A percentile compares a stretch with the other conserved stretches of the same genome.
Conservation (phyloP, 2,888 invertebrate genomes). For the Girardia tigrina region DNA sequence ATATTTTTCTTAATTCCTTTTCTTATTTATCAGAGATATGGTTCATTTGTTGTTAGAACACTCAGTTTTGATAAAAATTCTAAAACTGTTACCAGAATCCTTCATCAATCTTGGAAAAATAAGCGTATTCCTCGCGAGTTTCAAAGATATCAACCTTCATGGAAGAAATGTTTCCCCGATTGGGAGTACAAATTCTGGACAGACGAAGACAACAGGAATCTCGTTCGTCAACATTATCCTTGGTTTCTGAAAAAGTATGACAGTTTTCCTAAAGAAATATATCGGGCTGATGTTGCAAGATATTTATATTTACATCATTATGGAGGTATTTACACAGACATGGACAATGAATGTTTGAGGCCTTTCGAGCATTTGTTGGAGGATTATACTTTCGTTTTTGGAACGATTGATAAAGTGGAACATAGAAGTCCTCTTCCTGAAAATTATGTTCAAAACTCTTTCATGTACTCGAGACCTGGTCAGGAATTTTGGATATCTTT, state of each 20-base stretch:
- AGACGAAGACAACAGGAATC: conserved; percentile 42
- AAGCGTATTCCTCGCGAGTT: not conserved
- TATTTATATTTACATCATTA: conserved; percentile 29
- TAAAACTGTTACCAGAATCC: not conserved
- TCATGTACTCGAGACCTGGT: too few species aligned
- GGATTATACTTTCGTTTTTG: too few species aligned
- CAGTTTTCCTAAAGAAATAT: conserved; percentile 41
- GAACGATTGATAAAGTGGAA: too few species aligned
- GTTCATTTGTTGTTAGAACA: too few species aligned
- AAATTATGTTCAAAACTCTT: too few species aligned
- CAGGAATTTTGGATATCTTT: too few species aligned
- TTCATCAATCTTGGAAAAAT: conserved; percentile 16
- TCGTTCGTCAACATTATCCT: conserved; percentile 43
- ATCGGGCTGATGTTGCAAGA: conserved; percentile 41
- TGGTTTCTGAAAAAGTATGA: conserved; percentile 41
- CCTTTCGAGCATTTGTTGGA: too few species aligned
- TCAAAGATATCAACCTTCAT: not conserved
- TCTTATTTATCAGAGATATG: too few species aligned
- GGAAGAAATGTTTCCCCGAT: conserved; percentile 39
- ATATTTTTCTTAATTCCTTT: too few species aligned
- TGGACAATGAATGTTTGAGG: not conserved
- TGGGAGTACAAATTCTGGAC: conserved; percentile 49
- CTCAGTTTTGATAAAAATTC: too few species aligned
- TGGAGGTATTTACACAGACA: conserved; percentile 26
- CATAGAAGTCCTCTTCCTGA: too few species aligned